Percentiles rank a stretch among this genome's conserved stretches.
Conservation (phyloP, 2,113 vertebrate genomes). For the Muntiacus muntjak region DNA sequence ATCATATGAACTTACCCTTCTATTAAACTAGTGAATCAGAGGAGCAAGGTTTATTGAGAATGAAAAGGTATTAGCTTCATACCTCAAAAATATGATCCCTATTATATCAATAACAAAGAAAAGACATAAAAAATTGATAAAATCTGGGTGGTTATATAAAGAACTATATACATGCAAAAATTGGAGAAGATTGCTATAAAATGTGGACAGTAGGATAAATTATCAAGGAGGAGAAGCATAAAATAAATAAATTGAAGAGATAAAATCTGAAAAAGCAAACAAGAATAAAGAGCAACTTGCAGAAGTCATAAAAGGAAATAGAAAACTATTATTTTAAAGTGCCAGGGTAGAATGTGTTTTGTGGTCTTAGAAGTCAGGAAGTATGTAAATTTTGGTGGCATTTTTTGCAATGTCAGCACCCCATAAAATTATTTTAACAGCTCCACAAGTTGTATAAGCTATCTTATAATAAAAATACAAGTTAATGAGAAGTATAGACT, state of each 20-base stretch:
- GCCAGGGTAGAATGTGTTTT: constrained; percentile 10
- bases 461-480: constrained; percentile 34
- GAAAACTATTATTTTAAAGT: constrained; percentile 68
- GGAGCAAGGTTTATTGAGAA: not conserved
- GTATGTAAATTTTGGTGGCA: constrained; percentile 54
- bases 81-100: constrained; percentile 32
- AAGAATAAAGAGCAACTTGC: constrained; percentile 59
- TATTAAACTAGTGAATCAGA: not conserved
- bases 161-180: constrained; percentile 13
- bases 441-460: not conserved
- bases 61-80: constrained; percentile 1
- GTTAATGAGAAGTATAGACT: not conserved
- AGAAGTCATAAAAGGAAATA: constrained; percentile 64
- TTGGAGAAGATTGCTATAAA: constrained; percentile 40
- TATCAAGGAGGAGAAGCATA: constrained; percentile 34
- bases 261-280: constrained; percentile 63
- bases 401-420: constrained; percentile 14
- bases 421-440: constrained; percentile 32
- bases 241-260: constrained; percentile 65
- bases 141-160: not conserved
- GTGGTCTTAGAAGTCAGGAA: constrained; percentile 45
- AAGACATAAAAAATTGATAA: not conserved
- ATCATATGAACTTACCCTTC: not conserved
- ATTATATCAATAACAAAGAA: constrained; percentile 6
- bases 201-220: constrained; percentile 5